A percentile compares a stretch with the other conserved stretches of the same genome.
Evolutionary conservation across 2,888 invertebrate species (phyloP).

Genomic region (Conomelus anceps): DNA sequence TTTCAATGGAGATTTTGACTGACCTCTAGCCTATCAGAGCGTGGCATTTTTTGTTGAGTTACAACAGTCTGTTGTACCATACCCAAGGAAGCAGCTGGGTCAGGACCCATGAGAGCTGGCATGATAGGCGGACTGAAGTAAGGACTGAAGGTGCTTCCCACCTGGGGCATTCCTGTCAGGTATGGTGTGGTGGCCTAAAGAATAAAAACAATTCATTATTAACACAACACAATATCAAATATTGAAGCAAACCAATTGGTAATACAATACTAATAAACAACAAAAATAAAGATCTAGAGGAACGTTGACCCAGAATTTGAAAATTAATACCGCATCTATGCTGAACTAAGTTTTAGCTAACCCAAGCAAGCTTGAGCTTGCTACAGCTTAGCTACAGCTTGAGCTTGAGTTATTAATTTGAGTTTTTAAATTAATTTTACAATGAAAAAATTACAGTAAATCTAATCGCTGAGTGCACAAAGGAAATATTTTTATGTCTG

Average conservation of each 20-base stretch:
- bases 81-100: constrained; percentile 79
- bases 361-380: too few relatives aligned
- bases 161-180: constrained; percentile 82
- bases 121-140: constrained; percentile 83
- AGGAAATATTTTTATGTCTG: too few relatives aligned
- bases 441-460: too few relatives aligned
- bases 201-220: background rate
- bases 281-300: background rate
- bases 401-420: too few relatives aligned
- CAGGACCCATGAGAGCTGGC: constrained; percentile 82
- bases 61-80: constrained; percentile 70
- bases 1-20: constrained; percentile 42
- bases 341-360: too few relatives aligned
- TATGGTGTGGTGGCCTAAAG: constrained; percentile 68
- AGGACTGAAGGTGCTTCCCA: constrained; percentile 83
- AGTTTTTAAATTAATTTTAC: too few relatives aligned
- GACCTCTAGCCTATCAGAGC: constrained; percentile 95
- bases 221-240: background rate
- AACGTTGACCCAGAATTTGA: too few relatives aligned
- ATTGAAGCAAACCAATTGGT: background rate
- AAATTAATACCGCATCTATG: too few relatives aligned
- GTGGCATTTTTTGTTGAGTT: constrained; percentile 86
- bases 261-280: background rate
- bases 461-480: too few relatives aligned
- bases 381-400: too few relatives aligned